These are phyloP conservation scores for Perodicticus potto DNA, from an alignment of 2,797 vertebrate species.

Conservation along the genomic window DNA sequence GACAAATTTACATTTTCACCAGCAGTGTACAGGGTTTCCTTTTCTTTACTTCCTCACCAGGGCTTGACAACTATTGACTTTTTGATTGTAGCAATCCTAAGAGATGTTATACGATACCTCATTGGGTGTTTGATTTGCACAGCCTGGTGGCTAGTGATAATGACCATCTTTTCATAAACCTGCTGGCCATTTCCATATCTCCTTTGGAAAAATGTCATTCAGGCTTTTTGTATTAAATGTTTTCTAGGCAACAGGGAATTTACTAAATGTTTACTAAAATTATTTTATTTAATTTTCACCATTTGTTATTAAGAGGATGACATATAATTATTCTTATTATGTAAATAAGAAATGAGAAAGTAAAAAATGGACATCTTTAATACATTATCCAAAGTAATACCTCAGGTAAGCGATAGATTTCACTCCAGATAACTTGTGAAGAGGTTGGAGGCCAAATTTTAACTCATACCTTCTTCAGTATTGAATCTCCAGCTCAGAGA, in stretches of 20 bases:
- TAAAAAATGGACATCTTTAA: accelerated
- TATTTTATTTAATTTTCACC: background rate
- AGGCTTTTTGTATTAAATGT: background rate
- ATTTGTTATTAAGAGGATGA: background rate
- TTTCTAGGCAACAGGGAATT: background rate
- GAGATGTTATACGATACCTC: background rate
- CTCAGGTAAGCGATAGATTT: background rate
- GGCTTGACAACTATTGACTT: background rate
- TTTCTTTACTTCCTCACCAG: background rate
- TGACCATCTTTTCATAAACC: background rate
- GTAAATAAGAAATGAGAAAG: background rate
- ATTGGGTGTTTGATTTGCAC: background rate
- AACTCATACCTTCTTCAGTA: background rate
- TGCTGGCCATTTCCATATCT: background rate
- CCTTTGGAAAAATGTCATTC: background rate
- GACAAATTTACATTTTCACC: background rate
- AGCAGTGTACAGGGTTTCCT: background rate
- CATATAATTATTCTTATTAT: background rate
- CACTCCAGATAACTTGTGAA: background rate
- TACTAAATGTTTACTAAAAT: background rate
- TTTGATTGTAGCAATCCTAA: background rate
- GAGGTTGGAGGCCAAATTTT: background rate
- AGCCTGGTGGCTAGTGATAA: background rate
- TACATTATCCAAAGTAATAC: background rate
- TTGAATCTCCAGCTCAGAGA: background rate